phyloP scores from a whole-genome alignment of 1,140 invertebrate genomes.

The Drosophila murphyi region DNA sequence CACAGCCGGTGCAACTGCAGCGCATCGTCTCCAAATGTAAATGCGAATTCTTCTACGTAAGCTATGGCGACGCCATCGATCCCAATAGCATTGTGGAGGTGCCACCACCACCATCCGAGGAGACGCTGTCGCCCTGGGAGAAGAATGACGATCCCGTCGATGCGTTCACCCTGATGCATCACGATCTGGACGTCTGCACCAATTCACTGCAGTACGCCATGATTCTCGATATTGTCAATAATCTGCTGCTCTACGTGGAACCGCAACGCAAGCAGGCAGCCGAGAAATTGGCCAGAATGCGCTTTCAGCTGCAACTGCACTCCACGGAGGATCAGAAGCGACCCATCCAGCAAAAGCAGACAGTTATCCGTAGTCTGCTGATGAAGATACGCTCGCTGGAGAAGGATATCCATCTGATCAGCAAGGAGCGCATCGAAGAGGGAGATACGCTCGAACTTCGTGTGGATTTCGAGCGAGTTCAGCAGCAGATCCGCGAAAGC shows the following conservation, averaged over 20 bases:
- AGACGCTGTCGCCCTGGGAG: conserved; percentile 89
- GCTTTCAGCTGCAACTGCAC: conserved; percentile 96
- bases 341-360: conserved; percentile 96
- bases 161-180: conserved; percentile 98
- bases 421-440: conserved; percentile 91
- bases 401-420: conserved; percentile 95
- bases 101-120: conserved; percentile 88
- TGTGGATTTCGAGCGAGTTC: conserved; percentile 89
- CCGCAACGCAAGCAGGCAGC: conserved; percentile 96
- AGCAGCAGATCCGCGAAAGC: conserved; percentile 92
- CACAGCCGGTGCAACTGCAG: conserved; percentile 90
- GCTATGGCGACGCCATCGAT: conserved; percentile 94
- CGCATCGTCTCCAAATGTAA: conserved; percentile 98
- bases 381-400: conserved; percentile 93
- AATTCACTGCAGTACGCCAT: conserved; percentile 98
- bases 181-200: conserved; percentile 98
- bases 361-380: conserved; percentile 91
- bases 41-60: conserved; percentile 99
- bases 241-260: conserved; percentile 97
- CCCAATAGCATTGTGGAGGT: conserved; percentile 88
- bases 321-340: conserved; percentile 95
- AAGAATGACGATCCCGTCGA: conserved; percentile 95
- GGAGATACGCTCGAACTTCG: conserved; percentile 89
- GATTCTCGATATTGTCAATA: conserved; percentile 98
- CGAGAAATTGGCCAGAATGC: conserved; percentile 95